Evolutionary conservation across 2,888 invertebrate species (phyloP).

Genomic region (Dyspetes luteomarginatus): DNA sequence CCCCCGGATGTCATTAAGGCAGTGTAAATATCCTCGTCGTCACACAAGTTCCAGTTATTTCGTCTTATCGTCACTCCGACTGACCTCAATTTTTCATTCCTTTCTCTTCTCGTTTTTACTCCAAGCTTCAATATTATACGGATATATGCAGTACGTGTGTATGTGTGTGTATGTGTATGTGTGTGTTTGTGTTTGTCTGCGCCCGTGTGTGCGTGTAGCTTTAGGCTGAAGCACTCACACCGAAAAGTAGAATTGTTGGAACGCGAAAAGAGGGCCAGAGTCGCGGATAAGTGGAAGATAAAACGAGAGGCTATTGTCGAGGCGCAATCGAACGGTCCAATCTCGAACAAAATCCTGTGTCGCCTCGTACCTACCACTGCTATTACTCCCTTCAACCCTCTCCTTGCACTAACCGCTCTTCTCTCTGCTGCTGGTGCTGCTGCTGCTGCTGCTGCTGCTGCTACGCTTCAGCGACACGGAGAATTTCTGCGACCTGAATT

Average conservation of each 20-base stretch:
- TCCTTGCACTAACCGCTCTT: conserved; percentile 47
- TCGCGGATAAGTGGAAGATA: conserved; percentile 62
- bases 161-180: background rate
- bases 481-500: conserved; percentile 63
- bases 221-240: conserved; percentile 34
- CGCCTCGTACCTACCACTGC: conserved; percentile 56
- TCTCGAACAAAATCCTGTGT: conserved; percentile 64
- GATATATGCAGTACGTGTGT: too few relatives aligned
- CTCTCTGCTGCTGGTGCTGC: background rate
- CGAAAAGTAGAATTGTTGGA: conserved; percentile 40
- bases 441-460: conserved; percentile 11
- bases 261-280: conserved; percentile 27
- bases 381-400: conserved; percentile 46
- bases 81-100: conserved; percentile 41
- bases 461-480: conserved; percentile 57
- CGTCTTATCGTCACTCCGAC: conserved; percentile 30
- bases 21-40: conserved; percentile 8
- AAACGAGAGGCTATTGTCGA: conserved; percentile 69
- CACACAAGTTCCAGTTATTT: conserved; percentile 12
- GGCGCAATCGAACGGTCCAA: conserved; percentile 66
- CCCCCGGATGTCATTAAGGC: background rate
- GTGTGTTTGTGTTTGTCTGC: background rate
- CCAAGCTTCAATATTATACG: background rate
- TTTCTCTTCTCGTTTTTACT: background rate
- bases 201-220: background rate